A percentile compares a stretch with the other conserved stretches of the same genome.
Conservation (phyloP, 2,888 invertebrate species). For the Desoria tigrina region DNA sequence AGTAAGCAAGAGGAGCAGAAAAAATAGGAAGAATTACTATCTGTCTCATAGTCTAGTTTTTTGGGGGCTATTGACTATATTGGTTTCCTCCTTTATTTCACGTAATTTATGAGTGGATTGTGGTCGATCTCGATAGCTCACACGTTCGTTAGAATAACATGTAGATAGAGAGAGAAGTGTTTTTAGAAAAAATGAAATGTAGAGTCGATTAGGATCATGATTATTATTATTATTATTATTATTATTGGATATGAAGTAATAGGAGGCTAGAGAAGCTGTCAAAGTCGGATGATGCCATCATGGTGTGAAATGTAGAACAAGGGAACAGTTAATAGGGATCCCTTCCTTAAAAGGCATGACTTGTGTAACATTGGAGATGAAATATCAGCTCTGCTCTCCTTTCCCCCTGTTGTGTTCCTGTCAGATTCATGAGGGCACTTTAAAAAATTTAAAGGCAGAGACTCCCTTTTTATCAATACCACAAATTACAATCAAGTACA, state of each 20-base stretch:
- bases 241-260: too few relatives aligned
- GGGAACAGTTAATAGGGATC: background rate
- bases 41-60: slow-evolving; percentile 6
- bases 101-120: too few relatives aligned
- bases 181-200: too few relatives aligned
- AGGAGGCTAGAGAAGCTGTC: too few relatives aligned
- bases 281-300: background rate
- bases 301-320: slow-evolving; percentile 24
- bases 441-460: background rate
- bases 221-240: too few relatives aligned
- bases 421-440: background rate
- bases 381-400: slow-evolving; percentile 6
- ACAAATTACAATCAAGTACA: background rate
- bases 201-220: too few relatives aligned
- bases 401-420: background rate
- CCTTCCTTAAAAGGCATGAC: slow-evolving; percentile 2
- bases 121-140: too few relatives aligned
- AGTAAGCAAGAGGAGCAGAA: background rate
- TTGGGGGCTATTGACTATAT: background rate
- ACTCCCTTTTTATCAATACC: background rate
- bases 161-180: too few relatives aligned
- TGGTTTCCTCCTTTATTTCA: too few relatives aligned
- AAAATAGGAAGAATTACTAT: slow-evolving; percentile 2
- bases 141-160: too few relatives aligned
- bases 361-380: slow-evolving; percentile 12